Percentiles rank a stretch among this genome's conserved stretches.
Conservation (phyloP, 2,113 vertebrate genomes). For the Suncus etruscus region DNA sequence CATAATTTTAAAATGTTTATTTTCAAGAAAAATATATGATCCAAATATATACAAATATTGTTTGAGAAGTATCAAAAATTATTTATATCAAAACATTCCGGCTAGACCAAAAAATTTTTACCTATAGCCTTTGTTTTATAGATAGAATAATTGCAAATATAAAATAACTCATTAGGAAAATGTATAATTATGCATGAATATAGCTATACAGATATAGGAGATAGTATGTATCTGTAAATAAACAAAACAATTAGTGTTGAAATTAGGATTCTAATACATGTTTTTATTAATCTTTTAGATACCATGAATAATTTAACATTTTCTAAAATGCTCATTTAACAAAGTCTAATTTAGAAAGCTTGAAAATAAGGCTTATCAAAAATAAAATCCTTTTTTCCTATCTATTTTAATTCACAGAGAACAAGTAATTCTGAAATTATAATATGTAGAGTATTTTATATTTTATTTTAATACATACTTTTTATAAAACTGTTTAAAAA, state of each 20-base stretch:
- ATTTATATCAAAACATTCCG: background rate
- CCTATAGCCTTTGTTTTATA: slow-evolving; percentile 9
- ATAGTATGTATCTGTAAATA: slow-evolving; percentile 32
- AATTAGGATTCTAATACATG: slow-evolving; percentile 45
- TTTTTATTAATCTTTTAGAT: slow-evolving; percentile 48
- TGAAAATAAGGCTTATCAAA: slow-evolving; percentile 52
- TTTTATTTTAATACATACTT: background rate
- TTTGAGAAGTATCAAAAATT: background rate
- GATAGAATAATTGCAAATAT: background rate
- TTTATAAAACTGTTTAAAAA: slow-evolving; percentile 11
- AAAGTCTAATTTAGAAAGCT: slow-evolving; percentile 48
- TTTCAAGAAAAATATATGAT: background rate
- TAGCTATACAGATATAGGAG: slow-evolving; percentile 7
- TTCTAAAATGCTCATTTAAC: slow-evolving; percentile 54
- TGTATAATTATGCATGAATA: background rate
- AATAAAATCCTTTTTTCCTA: slow-evolving; percentile 42
- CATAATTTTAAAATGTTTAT: background rate
- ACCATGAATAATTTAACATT: slow-evolving; percentile 53
- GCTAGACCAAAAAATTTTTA: background rate
- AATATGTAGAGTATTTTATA: slow-evolving; percentile 49
- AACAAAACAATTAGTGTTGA: slow-evolving; percentile 37
- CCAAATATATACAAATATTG: background rate
- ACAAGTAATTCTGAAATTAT: slow-evolving; percentile 7
- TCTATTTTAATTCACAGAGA: slow-evolving; percentile 48
- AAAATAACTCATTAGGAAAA: slow-evolving; percentile 1